Evolutionary conservation across 1,140 invertebrate genomes (phyloP), one percentile per base, ranked within the genome.

Genomic region (Trichoplusia ni): DNA sequence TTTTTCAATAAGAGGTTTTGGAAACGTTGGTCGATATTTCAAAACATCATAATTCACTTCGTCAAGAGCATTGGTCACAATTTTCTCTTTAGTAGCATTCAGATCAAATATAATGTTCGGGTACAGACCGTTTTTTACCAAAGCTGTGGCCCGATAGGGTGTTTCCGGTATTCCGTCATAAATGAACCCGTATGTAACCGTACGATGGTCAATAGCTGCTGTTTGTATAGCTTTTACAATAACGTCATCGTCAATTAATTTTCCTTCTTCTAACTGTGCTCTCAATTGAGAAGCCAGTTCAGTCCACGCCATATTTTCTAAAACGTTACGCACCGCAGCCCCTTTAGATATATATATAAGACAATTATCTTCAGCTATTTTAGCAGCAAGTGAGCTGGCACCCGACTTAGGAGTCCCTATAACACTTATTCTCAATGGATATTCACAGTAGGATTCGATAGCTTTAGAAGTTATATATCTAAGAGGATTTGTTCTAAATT

Each of bases 381-480:
- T 89, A 33, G 80, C 64, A 9, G 91, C 85, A 16, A 98, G 86
- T 7, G 93, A 94, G 16, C 94, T 94, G 91, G 97, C 98, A 1
- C 97, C 97, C 23, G 94, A 95, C 90, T 96, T 97, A 33, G 95
- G 95, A 5, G 96, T 95, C 0, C 97, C 97, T 54, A 97, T 95
- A 29, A 98, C 90, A 25, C 94, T 94, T 16, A 98, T 92, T 69
- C 94, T 91, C 44, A 95, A 88, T 3, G 96, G 95, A 58, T 92
- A 79, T 47, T 91, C 63, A 4, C 88, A 78, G 72, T 89, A 91
- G 6, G 75, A 69, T 13, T 73, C 72, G 7, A 92, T 82, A 35
- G 62, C 72, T 4, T 81, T 64, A 58, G 67, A 64, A 27, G 68
- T 46, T 16, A 91, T 76, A 73, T 93, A 94, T 73, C 91, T 92